Percentiles rank a stretch among this genome's conserved stretches.
phyloP scores from a whole-genome alignment of 2,797 vertebrate species.

The Phrynocephalus vlangalii region DNA sequence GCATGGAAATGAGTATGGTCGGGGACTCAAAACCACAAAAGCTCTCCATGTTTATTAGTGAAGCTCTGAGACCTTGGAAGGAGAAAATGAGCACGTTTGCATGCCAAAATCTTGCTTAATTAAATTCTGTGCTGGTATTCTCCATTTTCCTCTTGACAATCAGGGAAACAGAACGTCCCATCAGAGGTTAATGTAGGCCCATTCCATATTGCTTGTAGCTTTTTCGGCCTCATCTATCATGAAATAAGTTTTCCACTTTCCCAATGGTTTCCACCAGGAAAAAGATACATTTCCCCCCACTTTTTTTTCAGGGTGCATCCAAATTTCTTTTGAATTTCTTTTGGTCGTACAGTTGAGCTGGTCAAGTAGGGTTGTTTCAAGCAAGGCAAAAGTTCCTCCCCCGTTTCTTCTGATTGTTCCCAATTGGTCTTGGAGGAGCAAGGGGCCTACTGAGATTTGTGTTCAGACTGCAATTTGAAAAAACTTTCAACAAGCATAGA shows the following conservation, averaged over 20 bases:
- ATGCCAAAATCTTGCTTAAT: slow-evolving; percentile 33
- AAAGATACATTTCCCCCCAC: not conserved
- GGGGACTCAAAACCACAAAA: slow-evolving; percentile 25
- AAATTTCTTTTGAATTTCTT: too few species aligned
- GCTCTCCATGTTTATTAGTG: not conserved
- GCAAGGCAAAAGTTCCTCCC: too few species aligned
- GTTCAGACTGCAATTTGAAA: too few species aligned
- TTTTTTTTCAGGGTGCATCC: not conserved
- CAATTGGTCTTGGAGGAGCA: too few species aligned
- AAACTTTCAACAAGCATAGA: too few species aligned
- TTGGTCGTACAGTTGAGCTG: too few species aligned
- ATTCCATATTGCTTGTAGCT: slow-evolving; percentile 6
- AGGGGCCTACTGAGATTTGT: too few species aligned
- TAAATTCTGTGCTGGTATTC: slow-evolving; percentile 12
- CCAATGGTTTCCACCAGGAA: not conserved
- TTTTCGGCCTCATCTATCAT: not conserved
- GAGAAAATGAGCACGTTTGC: not conserved
- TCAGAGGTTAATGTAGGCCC: not conserved
- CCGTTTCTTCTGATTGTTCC: too few species aligned
- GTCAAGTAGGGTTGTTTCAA: not conserved
- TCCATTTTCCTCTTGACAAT: not conserved
- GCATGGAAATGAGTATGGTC: not conserved
- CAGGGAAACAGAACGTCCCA: not conserved
- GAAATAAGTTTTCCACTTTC: not conserved
- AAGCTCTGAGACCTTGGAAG: slow-evolving; percentile 12